These are phyloP conservation scores for Neosalanx taihuensis DNA, from an alignment of 2,797 vertebrate species.

Conservation along the genomic window DNA sequence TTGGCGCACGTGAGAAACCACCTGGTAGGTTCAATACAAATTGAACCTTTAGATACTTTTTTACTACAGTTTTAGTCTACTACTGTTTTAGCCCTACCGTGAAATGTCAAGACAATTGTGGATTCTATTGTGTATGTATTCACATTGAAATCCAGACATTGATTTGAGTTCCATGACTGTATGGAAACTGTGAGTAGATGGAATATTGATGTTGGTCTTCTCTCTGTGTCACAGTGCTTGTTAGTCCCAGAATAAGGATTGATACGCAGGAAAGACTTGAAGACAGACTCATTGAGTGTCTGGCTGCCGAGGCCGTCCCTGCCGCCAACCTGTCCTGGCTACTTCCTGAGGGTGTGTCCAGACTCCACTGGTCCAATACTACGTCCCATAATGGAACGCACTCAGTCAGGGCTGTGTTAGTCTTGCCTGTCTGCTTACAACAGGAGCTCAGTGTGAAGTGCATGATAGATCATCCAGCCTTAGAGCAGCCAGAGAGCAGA, in stretches of 20 bases:
- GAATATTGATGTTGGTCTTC: constrained; percentile 15
- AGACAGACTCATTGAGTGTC: constrained; percentile 62
- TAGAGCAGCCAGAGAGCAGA: constrained; percentile 58
- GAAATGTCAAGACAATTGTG: too few relatives aligned
- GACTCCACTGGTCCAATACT: constrained; percentile 54
- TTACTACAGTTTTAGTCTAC: too few relatives aligned
- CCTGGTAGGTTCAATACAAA: constrained; percentile 43
- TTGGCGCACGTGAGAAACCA: constrained; percentile 37
- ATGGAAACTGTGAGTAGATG: neutral
- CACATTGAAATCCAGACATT: neutral
- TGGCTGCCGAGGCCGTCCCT: constrained; percentile 62
- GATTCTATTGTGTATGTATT: too few relatives aligned
- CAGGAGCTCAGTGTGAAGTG: constrained; percentile 60
- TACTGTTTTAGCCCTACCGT: too few relatives aligned
- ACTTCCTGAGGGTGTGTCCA: constrained; percentile 61
- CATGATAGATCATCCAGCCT: constrained; percentile 66
- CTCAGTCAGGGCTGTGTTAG: constrained; percentile 62
- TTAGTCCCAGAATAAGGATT: constrained; percentile 59
- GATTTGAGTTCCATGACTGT: neutral
- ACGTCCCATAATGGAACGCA: constrained; percentile 65
- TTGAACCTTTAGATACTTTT: too few relatives aligned
- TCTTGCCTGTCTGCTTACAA: constrained; percentile 62
- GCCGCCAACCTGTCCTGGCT: constrained; percentile 70
- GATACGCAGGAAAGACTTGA: constrained; percentile 48
- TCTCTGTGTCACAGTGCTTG: constrained; percentile 31